phyloP scores from a whole-genome alignment of 2,113 vertebrate species.

The Ellobius talpinus region DNA sequence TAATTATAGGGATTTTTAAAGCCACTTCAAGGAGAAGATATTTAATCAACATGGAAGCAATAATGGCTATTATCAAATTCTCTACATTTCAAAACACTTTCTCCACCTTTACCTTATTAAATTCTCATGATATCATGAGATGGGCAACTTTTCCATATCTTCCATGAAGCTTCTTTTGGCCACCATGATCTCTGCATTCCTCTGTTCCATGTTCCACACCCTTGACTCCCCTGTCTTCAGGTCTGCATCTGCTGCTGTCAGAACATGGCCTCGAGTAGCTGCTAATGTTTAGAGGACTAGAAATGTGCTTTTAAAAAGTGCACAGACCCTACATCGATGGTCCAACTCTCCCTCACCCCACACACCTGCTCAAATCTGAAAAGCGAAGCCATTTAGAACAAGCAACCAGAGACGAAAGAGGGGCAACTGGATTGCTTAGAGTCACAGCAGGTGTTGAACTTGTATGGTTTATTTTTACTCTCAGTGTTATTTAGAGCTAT shows the following conservation, averaged over 20 bases:
- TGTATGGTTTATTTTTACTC: neutral
- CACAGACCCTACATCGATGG: neutral
- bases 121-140: neutral
- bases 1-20: neutral
- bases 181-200: neutral
- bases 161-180: neutral
- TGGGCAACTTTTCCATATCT: neutral
- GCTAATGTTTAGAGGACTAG: neutral
- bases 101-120: neutral
- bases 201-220: neutral
- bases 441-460: neutral
- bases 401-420: neutral
- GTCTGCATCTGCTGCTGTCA: neutral
- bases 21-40: neutral
- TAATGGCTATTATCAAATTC: neutral
- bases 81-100: neutral
- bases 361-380: neutral
- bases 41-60: neutral
- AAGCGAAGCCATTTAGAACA: slow-evolving; percentile 24
- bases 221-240: neutral
- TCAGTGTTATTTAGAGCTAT: neutral
- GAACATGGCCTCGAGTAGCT: neutral
- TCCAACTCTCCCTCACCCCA: neutral
- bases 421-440: neutral
- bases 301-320: neutral